These are phyloP conservation scores for Nothocercus nigrocapillus DNA, from an alignment of 2,113 vertebrate species.

Conservation along the genomic window DNA sequence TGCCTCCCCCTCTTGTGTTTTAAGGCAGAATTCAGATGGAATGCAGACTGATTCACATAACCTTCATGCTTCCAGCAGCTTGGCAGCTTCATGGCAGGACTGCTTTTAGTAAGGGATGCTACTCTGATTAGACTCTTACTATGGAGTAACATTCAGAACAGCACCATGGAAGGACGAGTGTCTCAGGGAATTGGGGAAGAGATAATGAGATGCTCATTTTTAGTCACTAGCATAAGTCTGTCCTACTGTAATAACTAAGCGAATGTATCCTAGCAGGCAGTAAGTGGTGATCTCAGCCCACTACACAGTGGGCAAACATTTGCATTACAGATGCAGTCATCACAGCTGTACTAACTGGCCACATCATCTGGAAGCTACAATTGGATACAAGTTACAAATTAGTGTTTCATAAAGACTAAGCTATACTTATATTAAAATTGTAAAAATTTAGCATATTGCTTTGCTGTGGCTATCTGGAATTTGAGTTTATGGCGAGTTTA, in stretches of 20 bases:
- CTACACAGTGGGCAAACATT: background rate
- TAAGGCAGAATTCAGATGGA: constrained; percentile 26
- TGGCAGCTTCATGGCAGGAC: background rate
- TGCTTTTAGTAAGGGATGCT: background rate
- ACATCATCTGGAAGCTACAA: background rate
- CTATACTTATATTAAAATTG: background rate
- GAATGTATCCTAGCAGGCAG: background rate
- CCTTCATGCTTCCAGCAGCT: background rate
- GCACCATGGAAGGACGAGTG: background rate
- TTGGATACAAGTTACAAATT: background rate
- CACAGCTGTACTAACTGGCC: background rate
- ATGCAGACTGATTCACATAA: background rate
- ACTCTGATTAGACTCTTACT: background rate
- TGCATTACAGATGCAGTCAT: background rate
- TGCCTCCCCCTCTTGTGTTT: background rate
- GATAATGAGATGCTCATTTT: background rate
- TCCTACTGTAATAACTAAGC: background rate
- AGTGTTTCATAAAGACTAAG: background rate
- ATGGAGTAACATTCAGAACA: background rate
- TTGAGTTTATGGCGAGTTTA: background rate
- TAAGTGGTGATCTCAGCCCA: background rate
- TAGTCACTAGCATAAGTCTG: background rate
- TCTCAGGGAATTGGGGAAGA: background rate
- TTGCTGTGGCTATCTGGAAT: background rate
- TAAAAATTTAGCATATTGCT: background rate